phyloP scores from a whole-genome alignment of 1,140 invertebrate species.

The Orius insidiosus region DNA sequence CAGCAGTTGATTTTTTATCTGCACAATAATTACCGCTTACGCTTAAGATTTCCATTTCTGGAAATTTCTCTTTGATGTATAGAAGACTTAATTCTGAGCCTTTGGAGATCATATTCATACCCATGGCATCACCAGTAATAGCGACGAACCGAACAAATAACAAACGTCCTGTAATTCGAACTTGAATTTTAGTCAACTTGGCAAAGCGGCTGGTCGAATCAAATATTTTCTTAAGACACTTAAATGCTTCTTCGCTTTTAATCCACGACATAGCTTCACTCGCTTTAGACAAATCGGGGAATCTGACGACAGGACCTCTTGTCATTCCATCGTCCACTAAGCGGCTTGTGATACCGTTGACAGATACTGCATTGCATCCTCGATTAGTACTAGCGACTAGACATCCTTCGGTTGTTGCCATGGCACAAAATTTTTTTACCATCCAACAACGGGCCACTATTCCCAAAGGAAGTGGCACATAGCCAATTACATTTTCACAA shows the following conservation, averaged over 20 bases:
- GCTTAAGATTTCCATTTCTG: slow-evolving; percentile 84
- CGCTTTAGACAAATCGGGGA: slow-evolving; percentile 61
- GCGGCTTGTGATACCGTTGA: slow-evolving; percentile 51
- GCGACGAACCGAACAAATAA: slow-evolving; percentile 89
- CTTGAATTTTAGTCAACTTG: slow-evolving; percentile 59
- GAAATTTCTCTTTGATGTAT: slow-evolving; percentile 51
- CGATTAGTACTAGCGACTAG: slow-evolving; percentile 93
- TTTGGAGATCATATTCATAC: slow-evolving; percentile 99
- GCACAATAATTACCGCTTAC: slow-evolving; percentile 95
- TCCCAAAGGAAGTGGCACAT: slow-evolving; percentile 89
- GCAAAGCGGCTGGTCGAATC: slow-evolving; percentile 80
- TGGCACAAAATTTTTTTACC: slow-evolving; percentile 75
- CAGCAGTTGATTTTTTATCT: slow-evolving; percentile 93
- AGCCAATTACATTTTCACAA: slow-evolving; percentile 98
- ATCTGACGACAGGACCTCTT: slow-evolving; percentile 80
- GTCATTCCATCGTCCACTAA: slow-evolving; percentile 93
- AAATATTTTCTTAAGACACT: slow-evolving; percentile 67
- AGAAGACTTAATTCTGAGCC: slow-evolving; percentile 74
- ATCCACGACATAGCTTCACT: slow-evolving; percentile 75
- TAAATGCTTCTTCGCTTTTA: slow-evolving; percentile 58
- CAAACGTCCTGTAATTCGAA: slow-evolving; percentile 67
- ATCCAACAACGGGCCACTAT: slow-evolving; percentile 83
- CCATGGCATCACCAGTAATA: slow-evolving; percentile 97
- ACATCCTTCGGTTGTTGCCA: slow-evolving; percentile 98
- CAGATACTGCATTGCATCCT: slow-evolving; percentile 74